Conservation (phyloP, 1,140 invertebrate genomes). For the Conus ventricosus region DNA sequence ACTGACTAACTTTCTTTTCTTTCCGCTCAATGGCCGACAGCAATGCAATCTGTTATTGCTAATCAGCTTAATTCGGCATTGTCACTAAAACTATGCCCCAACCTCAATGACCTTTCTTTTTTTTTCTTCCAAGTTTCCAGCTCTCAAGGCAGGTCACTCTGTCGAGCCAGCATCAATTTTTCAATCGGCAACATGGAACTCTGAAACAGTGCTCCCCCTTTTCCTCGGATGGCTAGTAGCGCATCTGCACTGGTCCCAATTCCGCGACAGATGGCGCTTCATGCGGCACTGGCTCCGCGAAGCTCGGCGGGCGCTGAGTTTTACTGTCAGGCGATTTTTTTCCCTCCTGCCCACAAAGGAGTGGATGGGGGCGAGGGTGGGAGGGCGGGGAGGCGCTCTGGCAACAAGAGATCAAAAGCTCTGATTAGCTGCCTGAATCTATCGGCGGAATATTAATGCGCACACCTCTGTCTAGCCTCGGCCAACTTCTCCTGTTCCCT, state of each 20-base stretch:
- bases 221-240: background rate
- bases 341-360: background rate
- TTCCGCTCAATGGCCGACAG: background rate
- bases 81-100: background rate
- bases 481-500: background rate
- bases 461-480: background rate
- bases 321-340: background rate
- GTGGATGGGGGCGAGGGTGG: background rate
- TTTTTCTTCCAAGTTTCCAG: background rate
- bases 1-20: background rate
- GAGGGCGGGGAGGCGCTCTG: no score
- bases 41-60: background rate
- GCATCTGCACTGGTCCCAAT: background rate
- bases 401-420: background rate
- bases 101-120: background rate
- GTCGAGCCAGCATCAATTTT: background rate
- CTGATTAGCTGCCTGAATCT: slow-evolving; percentile 6
- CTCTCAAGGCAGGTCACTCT: background rate
- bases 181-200: slow-evolving; percentile 4
- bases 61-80: background rate
- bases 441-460: slow-evolving; percentile 2
- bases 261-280: background rate
- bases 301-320: background rate
- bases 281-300: background rate
- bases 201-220: background rate